Evolutionary conservation across 2,113 vertebrate genomes (phyloP), one percentile per base, ranked within the genome.

Genomic region (Microtus pennsylvanicus): DNA sequence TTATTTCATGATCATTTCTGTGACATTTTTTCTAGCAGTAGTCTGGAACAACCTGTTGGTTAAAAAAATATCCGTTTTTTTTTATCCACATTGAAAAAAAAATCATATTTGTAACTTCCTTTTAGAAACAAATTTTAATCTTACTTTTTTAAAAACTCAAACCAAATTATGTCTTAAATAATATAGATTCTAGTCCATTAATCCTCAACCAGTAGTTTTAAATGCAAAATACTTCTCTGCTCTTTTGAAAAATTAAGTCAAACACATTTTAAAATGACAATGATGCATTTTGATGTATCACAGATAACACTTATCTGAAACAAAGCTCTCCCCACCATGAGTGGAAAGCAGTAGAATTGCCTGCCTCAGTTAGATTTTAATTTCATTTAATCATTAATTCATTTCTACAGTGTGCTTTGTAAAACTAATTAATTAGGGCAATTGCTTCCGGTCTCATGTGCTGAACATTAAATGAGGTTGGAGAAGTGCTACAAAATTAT

Each of bases 361-460:
- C 90, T 86, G 69, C 75, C 52, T 95, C 93, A 87, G 94, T 97
- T 96, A 96, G 55, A 89, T 93, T 97, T 97, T 97, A 96, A 96
- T 97, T 97, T 92, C 87, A 87, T 26, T 77, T 94, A 42, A 94
- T 92, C 85, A 91, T 89, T 88, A 92, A 90, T 95, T 96, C 89
- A 89, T 93, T 95, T 74, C 58, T 90, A 96, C 93, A 87, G 26
- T 85, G 63, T 89, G 14, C 83, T 97, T 96, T 97, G 75, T 95
- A 90, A 97, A 93, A 96, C 96, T 96, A 96, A 96, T 96, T 97
- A 95, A 97, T 97, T 93, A 93, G 97, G 86, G 90, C 76, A 94
- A 96, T 94, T 97, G 77, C 91, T 96, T 93, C 19, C 90, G 75
- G 92, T 95, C 90, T 89, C 95, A 77, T 63, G 76, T 94, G 92